These are phyloP conservation scores for Lepeophtheirus salmonis DNA, from an alignment of 1,140 invertebrate species.

Conservation along the genomic window DNA sequence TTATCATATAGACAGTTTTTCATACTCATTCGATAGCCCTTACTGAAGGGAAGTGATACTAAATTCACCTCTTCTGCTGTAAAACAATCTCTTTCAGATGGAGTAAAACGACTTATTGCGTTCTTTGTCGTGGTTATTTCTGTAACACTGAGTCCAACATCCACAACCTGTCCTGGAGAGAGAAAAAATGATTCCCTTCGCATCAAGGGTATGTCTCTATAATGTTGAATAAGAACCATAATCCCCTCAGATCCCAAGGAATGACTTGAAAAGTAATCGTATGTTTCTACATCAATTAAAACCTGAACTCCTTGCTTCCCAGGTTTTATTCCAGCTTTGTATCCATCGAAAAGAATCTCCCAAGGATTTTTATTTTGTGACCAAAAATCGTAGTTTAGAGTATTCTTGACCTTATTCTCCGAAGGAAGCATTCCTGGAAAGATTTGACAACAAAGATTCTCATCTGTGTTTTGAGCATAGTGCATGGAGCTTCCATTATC, in stretches of 20 bases:
- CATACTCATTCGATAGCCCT: conserved; percentile 16
- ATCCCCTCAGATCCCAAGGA: conserved; percentile 10
- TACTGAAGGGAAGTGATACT: conserved; percentile 7
- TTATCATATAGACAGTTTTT: conserved; percentile 16
- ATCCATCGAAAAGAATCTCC: conserved; percentile 10
- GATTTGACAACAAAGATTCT: conserved; percentile 14
- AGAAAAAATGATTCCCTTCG: conserved; percentile 12
- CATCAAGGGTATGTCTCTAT: conserved; percentile 14
- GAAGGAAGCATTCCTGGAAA: conserved; percentile 13
- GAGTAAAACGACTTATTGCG: conserved; percentile 1
- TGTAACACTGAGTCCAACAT: conserved; percentile 9
- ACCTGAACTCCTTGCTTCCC: conserved; percentile 14
- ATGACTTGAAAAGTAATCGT: conserved; percentile 9
- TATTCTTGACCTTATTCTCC: conserved; percentile 1
- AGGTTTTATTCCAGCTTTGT: conserved; percentile 8
- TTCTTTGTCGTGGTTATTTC: neutral
- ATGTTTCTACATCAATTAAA: conserved; percentile 12
- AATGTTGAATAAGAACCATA: conserved; percentile 15
- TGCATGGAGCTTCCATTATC: conserved; percentile 5
- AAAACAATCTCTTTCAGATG: conserved; percentile 9
- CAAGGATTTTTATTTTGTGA: neutral
- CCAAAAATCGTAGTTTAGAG: conserved; percentile 4
- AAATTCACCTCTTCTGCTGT: conserved; percentile 13
- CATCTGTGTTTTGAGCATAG: conserved; percentile 11
- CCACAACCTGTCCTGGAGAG: conserved; percentile 3